phyloP scores from a whole-genome alignment of 2,113 vertebrate species.

The Petroica traversi region DNA sequence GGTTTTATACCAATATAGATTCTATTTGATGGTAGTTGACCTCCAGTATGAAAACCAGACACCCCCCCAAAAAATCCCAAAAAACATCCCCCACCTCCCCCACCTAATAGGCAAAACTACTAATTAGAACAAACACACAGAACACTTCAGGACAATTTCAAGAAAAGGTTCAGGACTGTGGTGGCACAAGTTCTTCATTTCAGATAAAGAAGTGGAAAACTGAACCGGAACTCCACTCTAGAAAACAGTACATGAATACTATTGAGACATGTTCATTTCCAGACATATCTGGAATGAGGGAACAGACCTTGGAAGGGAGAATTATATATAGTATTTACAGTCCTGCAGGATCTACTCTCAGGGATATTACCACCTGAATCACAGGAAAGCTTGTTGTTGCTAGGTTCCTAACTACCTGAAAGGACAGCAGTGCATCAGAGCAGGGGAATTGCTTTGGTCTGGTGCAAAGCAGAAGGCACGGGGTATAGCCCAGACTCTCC shows the following conservation, averaged over 20 bases:
- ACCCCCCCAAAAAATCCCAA: accelerated
- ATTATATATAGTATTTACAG: neutral
- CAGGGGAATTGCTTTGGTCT: neutral
- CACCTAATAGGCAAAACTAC: neutral
- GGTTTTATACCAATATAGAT: neutral
- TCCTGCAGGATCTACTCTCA: neutral
- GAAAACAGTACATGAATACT: neutral
- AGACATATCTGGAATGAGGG: neutral
- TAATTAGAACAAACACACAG: neutral
- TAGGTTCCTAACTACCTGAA: neutral
- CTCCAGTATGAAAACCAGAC: neutral
- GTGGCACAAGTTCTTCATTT: neutral
- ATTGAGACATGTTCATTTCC: neutral
- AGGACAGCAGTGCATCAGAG: neutral
- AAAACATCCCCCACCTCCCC: too few species aligned
- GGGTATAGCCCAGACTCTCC: neutral
- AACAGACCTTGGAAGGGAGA: neutral
- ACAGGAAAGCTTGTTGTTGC: neutral
- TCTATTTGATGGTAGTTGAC: neutral
- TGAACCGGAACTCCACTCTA: neutral
- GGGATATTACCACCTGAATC: neutral
- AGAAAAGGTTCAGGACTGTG: neutral
- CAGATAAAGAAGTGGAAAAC: neutral
- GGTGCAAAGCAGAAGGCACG: neutral
- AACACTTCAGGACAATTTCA: neutral